Percentiles rank a stretch among this genome's conserved stretches.
Conservation (phyloP, 2,888 invertebrate genomes). For the Parochlus steinenii region DNA sequence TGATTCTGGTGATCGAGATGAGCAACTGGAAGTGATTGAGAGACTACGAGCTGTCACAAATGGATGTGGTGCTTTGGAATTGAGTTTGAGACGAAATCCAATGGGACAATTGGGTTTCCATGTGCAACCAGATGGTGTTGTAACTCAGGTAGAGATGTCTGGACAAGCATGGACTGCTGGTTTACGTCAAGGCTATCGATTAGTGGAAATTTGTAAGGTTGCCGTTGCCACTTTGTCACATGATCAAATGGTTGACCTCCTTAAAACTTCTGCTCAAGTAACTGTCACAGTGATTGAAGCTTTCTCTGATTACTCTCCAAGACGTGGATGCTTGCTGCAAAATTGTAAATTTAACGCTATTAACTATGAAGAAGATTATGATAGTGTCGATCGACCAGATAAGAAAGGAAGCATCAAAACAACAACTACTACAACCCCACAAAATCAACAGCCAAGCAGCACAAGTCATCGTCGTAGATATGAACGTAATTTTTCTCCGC, state of each 20-base stretch:
- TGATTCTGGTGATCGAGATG: constrained; percentile 50
- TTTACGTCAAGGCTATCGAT: constrained; percentile 71
- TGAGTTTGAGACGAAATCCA: constrained; percentile 62
- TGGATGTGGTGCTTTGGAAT: constrained; percentile 60
- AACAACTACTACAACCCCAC: constrained; percentile 22
- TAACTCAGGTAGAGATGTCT: constrained; percentile 44
- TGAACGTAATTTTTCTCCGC: constrained; percentile 59
- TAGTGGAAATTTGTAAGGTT: constrained; percentile 83
- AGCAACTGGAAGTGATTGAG: constrained; percentile 58
- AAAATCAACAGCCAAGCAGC: constrained; percentile 28
- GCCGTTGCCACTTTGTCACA: constrained; percentile 78
- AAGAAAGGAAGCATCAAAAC: constrained; percentile 16
- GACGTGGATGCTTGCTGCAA: constrained; percentile 47
- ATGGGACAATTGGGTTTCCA: constrained; percentile 77
- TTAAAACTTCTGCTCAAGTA: constrained; percentile 77
- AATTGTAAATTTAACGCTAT: constrained; percentile 45
- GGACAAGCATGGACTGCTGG: constrained; percentile 50
- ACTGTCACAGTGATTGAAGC: constrained; percentile 71
- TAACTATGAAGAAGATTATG: constrained; percentile 48
- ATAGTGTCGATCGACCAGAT: constrained; percentile 47
- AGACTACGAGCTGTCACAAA: constrained; percentile 65
- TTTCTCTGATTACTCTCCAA: constrained; percentile 43
- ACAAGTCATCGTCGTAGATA: constrained; percentile 45
- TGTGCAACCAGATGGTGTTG: constrained; percentile 84
- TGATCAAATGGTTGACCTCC: constrained; percentile 82